These are phyloP conservation scores for Drosophila tanythrix DNA, from an alignment of 2,888 invertebrate genomes.

Conservation along the genomic window DNA sequence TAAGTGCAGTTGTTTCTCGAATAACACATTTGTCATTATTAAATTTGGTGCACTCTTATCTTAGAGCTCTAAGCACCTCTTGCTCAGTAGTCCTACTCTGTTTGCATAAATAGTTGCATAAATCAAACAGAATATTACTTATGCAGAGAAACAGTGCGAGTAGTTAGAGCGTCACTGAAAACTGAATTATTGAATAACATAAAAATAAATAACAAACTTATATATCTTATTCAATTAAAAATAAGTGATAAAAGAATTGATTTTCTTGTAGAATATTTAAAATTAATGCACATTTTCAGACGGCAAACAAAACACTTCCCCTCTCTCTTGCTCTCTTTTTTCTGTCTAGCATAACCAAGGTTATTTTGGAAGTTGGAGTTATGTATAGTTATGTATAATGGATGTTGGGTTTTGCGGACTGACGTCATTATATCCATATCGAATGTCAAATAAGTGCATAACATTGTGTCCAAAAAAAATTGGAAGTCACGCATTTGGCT, in stretches of 20 bases:
- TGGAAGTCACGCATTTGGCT: conserved; percentile 45
- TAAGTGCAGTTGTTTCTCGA: conserved; percentile 33
- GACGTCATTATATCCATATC: conserved; percentile 15
- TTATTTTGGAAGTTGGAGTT: not conserved
- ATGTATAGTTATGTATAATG: not conserved
- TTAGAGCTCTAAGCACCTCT: not conserved
- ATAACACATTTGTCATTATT: conserved; percentile 57
- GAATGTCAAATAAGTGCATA: conserved; percentile 16
- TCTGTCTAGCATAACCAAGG: not conserved
- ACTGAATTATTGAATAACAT: not conserved
- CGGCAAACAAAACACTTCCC: not conserved
- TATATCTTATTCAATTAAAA: not conserved
- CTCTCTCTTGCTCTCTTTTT: not conserved
- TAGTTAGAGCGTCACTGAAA: not conserved
- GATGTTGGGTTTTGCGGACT: not conserved
- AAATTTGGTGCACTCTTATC: conserved; percentile 19
- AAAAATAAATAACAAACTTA: not conserved
- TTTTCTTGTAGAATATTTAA: not conserved
- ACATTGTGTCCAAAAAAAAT: conserved; percentile 6
- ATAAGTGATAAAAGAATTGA: not conserved
- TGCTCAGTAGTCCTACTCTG: conserved; percentile 12
- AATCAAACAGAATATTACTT: conserved; percentile 50
- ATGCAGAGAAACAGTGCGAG: conserved; percentile 3
- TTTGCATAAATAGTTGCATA: conserved; percentile 43
- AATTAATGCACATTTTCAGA: not conserved